Base-by-base conservation (phyloP, 1,140 invertebrate species). In the Lepeophtheirus salmonis region DNA sequence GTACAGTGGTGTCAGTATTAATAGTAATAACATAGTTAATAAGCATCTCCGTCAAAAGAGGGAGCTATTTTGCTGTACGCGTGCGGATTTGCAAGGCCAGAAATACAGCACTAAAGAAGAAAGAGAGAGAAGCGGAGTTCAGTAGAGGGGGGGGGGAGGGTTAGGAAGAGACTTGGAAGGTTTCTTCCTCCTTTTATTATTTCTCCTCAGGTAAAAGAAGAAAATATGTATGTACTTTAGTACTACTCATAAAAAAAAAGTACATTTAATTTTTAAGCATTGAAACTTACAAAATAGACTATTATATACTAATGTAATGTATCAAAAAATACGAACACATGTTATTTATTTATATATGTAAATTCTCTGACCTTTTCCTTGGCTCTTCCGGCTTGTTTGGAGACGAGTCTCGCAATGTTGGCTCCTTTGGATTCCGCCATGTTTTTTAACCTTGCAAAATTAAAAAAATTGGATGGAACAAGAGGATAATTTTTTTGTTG, bases 351-450 rank as follows among this genome's bases (percentile, higher is more conserved):
- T 41, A 41, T 6, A 41, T 41, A 41, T 41, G n/a, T 10, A 41
- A 10, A n/a, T 10, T 10, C 6, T 6, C 30, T 41, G 30, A 61
- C 59, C 59, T 61, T 61, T 55, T 61, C 59, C 50, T 61, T 61
- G 30, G 59, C 59, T 54, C 59, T 61, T 17, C 59, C 59, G 22
- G 59, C 59, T 25, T 61, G 59, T 41, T 61, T 61, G 6, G 21
- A 18, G 14, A 61, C 59, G 14, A 61, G 24, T 21, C 51, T 22
- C n/a, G 59, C 48, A 20, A 61, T 56, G 53, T 55, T 55, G 13
- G 53, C 53, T 41, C 30, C 41, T 60, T 23, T 60, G 18, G 26
- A 18, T 18, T 60, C 57, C 20, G 57, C 48, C 57, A 60, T 60
- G 26, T 50, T 60, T 54, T 54, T 41, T 41, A 41, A 41, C 30